phyloP scores from a whole-genome alignment of 2,888 invertebrate species.

The Zhengitettix transpicula region DNA sequence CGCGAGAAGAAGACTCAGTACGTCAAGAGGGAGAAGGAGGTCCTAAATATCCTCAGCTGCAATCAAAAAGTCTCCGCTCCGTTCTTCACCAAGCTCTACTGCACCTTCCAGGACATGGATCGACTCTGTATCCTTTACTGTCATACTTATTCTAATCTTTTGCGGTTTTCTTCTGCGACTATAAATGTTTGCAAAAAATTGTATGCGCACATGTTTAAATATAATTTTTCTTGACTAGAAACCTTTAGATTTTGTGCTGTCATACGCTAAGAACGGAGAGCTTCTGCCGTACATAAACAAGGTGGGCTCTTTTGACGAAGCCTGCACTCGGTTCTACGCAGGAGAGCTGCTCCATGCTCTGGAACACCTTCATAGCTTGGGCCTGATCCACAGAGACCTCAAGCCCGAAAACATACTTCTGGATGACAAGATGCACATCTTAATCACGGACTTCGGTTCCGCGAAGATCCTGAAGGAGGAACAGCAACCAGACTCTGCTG shows the following conservation, averaged over 20 bases:
- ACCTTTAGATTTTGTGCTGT: constrained; percentile 67
- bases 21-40: constrained; percentile 87
- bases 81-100: constrained; percentile 85
- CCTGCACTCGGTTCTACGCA: constrained; percentile 82
- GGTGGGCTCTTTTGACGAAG: constrained; percentile 75
- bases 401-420: constrained; percentile 97
- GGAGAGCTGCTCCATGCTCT: constrained; percentile 85
- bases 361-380: constrained; percentile 75
- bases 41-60: constrained; percentile 67
- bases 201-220: too few relatives aligned
- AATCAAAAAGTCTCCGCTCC: constrained; percentile 39
- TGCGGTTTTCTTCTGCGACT: too few relatives aligned
- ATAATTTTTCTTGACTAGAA: constrained; percentile 11
- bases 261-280: constrained; percentile 90
- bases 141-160: too few relatives aligned
- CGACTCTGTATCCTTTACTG: constrained; percentile 48
- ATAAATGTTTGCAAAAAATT: too few relatives aligned
- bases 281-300: constrained; percentile 80
- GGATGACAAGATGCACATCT: constrained; percentile 88
- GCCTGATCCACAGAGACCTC: constrained; percentile 79
- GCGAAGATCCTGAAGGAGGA: constrained; percentile 54
- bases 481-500: background rate
- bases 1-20: constrained; percentile 86
- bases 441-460: constrained; percentile 95
- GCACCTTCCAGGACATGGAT: constrained; percentile 90